Conservation (phyloP, 2,113 vertebrate genomes). For the Anser brachyrhynchus region DNA sequence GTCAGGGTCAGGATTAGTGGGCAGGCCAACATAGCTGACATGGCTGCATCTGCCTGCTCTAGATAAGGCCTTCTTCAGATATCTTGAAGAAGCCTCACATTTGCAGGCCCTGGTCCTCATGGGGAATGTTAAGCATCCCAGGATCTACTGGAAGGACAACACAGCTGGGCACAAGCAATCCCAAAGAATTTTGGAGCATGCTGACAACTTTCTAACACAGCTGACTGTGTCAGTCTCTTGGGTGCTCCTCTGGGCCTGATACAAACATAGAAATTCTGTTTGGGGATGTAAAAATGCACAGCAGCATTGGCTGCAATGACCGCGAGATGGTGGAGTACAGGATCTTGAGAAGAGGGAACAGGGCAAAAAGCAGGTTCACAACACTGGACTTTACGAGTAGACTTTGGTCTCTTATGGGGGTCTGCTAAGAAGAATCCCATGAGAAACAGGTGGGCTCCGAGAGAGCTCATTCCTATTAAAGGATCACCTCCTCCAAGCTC, state of each 20-base stretch:
- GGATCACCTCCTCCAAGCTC: not conserved
- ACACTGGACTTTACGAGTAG: not conserved
- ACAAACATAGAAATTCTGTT: not conserved
- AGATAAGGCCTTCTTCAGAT: not conserved
- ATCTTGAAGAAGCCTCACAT: not conserved
- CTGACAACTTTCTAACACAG: rapidly evolving
- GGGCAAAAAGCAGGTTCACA: not conserved
- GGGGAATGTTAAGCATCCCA: rapidly evolving
- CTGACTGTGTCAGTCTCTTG: not conserved
- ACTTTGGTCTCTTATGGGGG: not conserved
- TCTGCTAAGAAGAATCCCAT: not conserved
- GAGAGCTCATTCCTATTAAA: not conserved
- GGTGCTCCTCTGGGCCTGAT: not conserved
- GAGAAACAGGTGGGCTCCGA: not conserved
- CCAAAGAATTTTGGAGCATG: not conserved
- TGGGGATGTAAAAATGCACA: not conserved
- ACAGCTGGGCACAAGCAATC: not conserved
- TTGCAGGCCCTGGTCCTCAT: not conserved
- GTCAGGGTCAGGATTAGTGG: not conserved
- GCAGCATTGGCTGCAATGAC: not conserved
- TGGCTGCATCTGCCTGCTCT: not conserved
- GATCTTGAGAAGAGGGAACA: not conserved
- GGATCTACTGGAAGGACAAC: not conserved
- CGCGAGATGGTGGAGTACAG: not conserved
- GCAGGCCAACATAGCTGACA: not conserved